phyloP scores from a whole-genome alignment of 2,888 invertebrate species.

The Amphipoea oculea region DNA sequence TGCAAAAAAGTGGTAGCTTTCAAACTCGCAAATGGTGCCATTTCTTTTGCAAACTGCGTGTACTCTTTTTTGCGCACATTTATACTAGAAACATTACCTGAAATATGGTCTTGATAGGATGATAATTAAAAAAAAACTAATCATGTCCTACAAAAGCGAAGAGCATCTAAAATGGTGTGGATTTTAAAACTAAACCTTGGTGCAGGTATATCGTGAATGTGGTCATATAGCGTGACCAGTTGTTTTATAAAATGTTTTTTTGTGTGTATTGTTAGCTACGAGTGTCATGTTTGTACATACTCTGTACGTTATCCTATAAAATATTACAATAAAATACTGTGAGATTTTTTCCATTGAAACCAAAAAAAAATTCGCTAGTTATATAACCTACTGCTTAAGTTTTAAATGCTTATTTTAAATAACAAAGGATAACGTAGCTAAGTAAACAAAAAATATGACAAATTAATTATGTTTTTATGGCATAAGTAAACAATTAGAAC shows the following conservation, averaged over 20 bases:
- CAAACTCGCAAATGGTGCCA: background rate
- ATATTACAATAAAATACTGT: background rate
- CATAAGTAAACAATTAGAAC: background rate
- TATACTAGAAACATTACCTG: too few relatives aligned
- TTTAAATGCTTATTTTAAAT: background rate
- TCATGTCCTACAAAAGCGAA: background rate
- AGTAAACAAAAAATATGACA: background rate
- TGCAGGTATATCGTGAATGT: background rate
- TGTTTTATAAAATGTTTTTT: too few relatives aligned
- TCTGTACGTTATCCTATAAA: background rate
- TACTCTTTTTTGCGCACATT: background rate
- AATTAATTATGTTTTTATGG: background rate
- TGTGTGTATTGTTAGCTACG: background rate
- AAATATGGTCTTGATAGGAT: background rate
- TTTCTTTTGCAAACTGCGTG: background rate
- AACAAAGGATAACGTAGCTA: background rate
- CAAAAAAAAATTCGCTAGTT: background rate
- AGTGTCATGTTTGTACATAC: background rate
- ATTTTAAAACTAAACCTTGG: background rate
- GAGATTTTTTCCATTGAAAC: background rate
- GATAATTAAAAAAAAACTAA: background rate
- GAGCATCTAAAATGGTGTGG: background rate
- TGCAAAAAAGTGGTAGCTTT: conserved; percentile 1
- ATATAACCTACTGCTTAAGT: background rate
- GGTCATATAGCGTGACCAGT: background rate